Conservation (phyloP, 1,140 invertebrate species). For the Papilio glaucus region DNA sequence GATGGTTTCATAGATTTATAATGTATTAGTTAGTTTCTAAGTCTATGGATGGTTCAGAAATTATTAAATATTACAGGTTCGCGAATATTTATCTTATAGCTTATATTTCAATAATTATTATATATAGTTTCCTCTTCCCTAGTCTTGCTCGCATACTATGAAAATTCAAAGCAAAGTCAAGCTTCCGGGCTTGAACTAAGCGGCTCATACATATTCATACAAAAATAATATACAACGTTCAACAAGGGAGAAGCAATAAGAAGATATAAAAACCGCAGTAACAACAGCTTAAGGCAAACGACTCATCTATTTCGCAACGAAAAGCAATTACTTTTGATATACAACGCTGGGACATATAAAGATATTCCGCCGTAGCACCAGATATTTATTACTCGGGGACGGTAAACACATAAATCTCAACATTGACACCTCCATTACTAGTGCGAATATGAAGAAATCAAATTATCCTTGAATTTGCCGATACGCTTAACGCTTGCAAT, state of each 20-base stretch:
- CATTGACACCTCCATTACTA: slow-evolving; percentile 56
- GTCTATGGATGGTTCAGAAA: no score
- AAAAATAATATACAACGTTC: slow-evolving; percentile 22
- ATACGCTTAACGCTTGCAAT: no score
- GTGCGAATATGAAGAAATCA: no score
- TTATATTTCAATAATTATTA: no score
- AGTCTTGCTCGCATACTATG: no score
- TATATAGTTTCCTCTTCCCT: no score
- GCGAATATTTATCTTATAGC: no score
- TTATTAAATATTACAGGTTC: no score
- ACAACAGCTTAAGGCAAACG: slow-evolving; percentile 28
- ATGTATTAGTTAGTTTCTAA: no score
- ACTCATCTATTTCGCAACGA: slow-evolving; percentile 42
- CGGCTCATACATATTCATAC: neutral
- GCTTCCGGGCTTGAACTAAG: neutral
- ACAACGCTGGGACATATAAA: slow-evolving; percentile 53
- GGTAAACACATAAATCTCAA: slow-evolving; percentile 64
- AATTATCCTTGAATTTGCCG: no score
- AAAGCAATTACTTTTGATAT: slow-evolving; percentile 65
- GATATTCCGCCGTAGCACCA: slow-evolving; percentile 44
- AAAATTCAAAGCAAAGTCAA: neutral
- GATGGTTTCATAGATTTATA: no score
- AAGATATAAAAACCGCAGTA: neutral
- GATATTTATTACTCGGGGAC: slow-evolving; percentile 57
- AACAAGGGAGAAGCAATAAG: neutral